Evolutionary conservation across 2,113 vertebrate genomes (phyloP).

Genomic region (Cheirogaleus medius): DNA sequence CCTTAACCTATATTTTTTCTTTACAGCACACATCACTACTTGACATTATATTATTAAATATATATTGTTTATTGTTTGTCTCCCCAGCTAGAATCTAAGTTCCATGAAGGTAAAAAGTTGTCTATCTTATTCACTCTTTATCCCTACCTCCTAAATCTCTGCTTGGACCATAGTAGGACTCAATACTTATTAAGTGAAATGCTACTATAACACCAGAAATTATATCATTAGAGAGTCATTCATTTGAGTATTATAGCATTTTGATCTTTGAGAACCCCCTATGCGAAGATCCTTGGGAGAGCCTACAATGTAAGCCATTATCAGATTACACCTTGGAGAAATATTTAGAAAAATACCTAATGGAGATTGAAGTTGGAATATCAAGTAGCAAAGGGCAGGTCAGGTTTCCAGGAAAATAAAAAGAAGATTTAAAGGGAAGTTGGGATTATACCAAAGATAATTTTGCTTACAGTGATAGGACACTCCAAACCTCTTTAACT

Average conservation of each 20-base stretch:
- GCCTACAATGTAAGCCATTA: background rate
- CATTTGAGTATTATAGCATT: background rate
- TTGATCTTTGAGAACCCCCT: background rate
- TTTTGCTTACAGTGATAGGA: background rate
- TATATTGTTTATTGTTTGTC: background rate
- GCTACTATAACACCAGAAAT: background rate
- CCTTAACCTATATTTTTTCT: conserved; percentile 18
- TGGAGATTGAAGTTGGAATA: background rate
- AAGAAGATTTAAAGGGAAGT: background rate
- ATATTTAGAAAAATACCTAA: background rate
- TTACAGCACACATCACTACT: background rate
- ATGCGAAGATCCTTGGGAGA: background rate
- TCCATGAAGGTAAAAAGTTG: background rate
- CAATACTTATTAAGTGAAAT: conserved; percentile 6
- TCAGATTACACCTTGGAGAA: background rate
- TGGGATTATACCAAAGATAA: background rate
- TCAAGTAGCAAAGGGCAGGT: background rate
- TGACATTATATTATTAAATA: background rate
- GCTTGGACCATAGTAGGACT: background rate
- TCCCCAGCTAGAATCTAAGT: background rate
- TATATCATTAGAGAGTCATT: background rate
- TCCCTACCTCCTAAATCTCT: background rate
- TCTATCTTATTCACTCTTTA: background rate
- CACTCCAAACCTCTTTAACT: background rate
- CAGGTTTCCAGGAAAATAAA: background rate